A percentile compares a stretch with the other conserved stretches of the same genome.
These are phyloP conservation scores for Varanus komodoensis DNA, from an alignment of 2,113 vertebrate species.

Conservation along the genomic window DNA sequence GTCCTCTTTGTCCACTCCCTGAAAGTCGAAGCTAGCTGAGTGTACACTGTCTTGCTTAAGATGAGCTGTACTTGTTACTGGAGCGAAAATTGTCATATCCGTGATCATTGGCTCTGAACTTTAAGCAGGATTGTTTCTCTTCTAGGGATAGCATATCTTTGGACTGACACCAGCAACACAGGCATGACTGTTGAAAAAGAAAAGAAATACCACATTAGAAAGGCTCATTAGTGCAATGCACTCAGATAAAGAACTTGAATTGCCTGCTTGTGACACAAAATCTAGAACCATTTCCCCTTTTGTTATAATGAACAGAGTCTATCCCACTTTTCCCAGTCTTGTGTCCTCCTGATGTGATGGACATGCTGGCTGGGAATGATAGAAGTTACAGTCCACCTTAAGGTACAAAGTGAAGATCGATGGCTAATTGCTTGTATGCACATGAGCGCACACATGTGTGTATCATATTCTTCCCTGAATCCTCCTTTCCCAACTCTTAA, in stretches of 20 bases:
- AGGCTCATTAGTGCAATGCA: too few species aligned
- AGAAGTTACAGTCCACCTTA: not conserved
- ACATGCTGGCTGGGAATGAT: too few species aligned
- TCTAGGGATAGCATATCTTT: slow-evolving; percentile 83
- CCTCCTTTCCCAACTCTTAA: not conserved
- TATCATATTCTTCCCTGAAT: not conserved
- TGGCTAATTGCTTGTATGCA: not conserved
- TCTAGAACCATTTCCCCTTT: not conserved
- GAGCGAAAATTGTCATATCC: slow-evolving; percentile 89
- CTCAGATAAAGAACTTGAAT: not conserved
- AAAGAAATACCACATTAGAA: slow-evolving; percentile 27
- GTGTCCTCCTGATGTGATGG: too few species aligned
- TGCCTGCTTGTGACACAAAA: not conserved
- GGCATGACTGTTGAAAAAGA: slow-evolving; percentile 85
- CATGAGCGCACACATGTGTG: too few species aligned
- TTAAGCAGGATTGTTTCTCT: slow-evolving; percentile 88
- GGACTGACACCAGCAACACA: slow-evolving; percentile 87
- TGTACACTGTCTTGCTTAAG: slow-evolving; percentile 82
- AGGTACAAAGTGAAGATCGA: not conserved
- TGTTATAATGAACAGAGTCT: too few species aligned
- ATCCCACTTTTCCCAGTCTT: not conserved
- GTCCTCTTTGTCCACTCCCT: slow-evolving; percentile 53
- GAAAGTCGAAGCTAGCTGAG: slow-evolving; percentile 34
- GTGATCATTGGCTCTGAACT: slow-evolving; percentile 90
- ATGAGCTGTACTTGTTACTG: slow-evolving; percentile 93